Evolutionary conservation across 2,888 invertebrate species (phyloP), one percentile per base, ranked within the genome.

Genomic region (Andrena bicolor): DNA sequence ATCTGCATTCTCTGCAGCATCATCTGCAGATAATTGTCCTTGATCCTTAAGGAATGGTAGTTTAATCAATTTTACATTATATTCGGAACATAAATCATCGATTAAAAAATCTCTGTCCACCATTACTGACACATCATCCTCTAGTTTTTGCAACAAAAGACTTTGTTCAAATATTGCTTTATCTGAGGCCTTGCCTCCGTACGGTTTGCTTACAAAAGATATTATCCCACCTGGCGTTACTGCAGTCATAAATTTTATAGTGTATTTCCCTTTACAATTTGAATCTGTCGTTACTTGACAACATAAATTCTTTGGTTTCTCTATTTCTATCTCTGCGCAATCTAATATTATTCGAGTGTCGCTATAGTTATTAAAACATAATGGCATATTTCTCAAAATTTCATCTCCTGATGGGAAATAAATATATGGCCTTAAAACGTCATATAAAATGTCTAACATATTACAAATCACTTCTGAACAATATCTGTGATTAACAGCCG

Each of bases 341-440:
- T 58, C 58, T 58, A 58, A 58, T 58, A 58, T 28, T 26, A 58
- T 58, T n/a, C 51, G 16, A 51, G 20, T 20, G 20, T 51, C 8
- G 0, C 5, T 20, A 51, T 7, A 51, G 0, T 23, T 23, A 20
- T 20, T 23, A 8, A 20, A 53, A 53, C 53, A 53, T 53, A 23
- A 20, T 2, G 53, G 53, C 8, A 53, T 8, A 20, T 53, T 20
- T 2, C 0, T 20, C 23, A 23, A 53, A 23, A 20, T 20, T 53
- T 53, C 53, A 20, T 53, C 53, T 53, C 8, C 2, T 0, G 53
- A 53, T 20, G 20, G 53, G 20, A n/a, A 20, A 20, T 7, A 20
- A 53, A 53, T 53, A 20, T n/a, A 2, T 53, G 53, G 7, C 2
- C 8, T 53, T 53, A 53, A 53, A 53, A n/a, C 2, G 0, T 53